Evolutionary conservation across 1,140 invertebrate genomes (phyloP).

Genomic region (Dendroctonus valens): DNA sequence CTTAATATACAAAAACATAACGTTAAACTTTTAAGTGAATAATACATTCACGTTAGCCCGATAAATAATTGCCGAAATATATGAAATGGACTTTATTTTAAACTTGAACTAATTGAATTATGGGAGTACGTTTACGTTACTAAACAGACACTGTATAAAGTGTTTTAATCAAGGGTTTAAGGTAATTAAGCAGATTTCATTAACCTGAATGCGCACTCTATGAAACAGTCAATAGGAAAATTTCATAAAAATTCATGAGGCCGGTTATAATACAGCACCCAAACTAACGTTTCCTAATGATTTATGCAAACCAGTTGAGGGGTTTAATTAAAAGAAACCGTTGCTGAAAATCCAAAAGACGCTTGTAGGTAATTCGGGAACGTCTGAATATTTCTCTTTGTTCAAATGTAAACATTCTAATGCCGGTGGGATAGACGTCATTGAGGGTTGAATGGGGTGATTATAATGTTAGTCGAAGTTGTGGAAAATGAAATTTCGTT

Average conservation of each 20-base stretch:
- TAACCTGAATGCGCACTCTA: conserved; percentile 5
- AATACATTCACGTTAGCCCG: too few species aligned
- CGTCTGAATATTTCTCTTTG: conserved; percentile 23
- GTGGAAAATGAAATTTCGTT: too few species aligned
- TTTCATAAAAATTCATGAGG: conserved; percentile 34
- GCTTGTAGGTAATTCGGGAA: conserved; percentile 23
- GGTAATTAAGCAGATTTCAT: conserved; percentile 32
- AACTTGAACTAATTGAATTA: too few species aligned
- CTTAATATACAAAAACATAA: too few species aligned
- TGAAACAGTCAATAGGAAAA: conserved; percentile 20
- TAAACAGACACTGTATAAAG: neutral
- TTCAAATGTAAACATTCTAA: conserved; percentile 24
- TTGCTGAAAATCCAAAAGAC: conserved; percentile 28
- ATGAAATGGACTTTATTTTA: too few species aligned
- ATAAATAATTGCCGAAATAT: too few species aligned
- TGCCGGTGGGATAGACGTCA: neutral
- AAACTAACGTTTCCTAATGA: conserved; percentile 31
- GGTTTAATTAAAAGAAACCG: conserved; percentile 32
- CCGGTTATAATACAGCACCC: conserved; percentile 20
- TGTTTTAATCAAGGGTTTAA: conserved; percentile 23
- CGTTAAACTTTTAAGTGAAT: too few species aligned
- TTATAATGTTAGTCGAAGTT: conserved; percentile 1
- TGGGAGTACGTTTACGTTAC: too few species aligned
- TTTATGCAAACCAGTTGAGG: conserved; percentile 30
- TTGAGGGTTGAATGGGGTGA: conserved; percentile 3